These are phyloP conservation scores for Labeo catla DNA, from an alignment of 2,113 vertebrate species.

Conservation along the genomic window DNA sequence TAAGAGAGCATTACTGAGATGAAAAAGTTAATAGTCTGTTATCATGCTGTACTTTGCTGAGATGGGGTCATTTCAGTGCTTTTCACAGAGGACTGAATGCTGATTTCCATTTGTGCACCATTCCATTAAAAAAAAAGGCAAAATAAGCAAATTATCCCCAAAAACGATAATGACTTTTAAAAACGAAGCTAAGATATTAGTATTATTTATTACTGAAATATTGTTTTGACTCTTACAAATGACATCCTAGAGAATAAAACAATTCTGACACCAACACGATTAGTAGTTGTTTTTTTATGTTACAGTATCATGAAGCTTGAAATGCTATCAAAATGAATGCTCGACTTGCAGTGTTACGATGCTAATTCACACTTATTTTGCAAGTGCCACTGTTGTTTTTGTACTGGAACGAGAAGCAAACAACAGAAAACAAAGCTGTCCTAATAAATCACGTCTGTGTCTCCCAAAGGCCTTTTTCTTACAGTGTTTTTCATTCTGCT, in stretches of 20 bases:
- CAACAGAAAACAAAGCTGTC: neutral
- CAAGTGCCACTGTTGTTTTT: neutral
- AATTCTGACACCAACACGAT: neutral
- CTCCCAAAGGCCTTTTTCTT: slow-evolving; percentile 16
- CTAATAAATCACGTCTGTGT: neutral
- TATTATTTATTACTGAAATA: neutral
- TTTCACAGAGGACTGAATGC: neutral
- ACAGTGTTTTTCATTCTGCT: slow-evolving; percentile 16
- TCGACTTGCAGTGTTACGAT: neutral
- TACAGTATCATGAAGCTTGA: neutral
- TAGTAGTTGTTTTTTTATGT: neutral
- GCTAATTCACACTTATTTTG: slow-evolving; percentile 23
- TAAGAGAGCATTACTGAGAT: neutral
- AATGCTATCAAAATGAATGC: neutral
- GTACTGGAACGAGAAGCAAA: neutral
- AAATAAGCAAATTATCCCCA: neutral
- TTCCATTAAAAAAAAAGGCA: neutral
- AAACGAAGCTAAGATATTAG: neutral
- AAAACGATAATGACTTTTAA: neutral
- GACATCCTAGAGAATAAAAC: slow-evolving; percentile 8
- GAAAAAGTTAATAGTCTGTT: neutral
- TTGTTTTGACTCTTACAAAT: neutral
- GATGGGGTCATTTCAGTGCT: neutral
- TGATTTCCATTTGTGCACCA: neutral
- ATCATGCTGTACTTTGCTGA: neutral